Base-by-base conservation (phyloP, 2,888 invertebrate species). In the Pedicia rivosa region DNA sequence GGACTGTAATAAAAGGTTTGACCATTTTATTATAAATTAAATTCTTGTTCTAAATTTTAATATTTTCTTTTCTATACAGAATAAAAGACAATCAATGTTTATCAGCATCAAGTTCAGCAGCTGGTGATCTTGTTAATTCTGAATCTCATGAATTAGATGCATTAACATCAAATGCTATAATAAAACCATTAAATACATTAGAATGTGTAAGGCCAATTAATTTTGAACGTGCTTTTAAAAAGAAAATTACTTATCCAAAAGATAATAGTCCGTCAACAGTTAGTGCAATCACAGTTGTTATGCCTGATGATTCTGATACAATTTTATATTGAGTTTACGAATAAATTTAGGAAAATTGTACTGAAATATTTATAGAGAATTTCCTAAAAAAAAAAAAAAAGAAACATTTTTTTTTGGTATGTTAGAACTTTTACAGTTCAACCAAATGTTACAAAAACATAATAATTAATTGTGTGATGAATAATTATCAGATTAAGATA, bases 261-360 rank as follows among this genome's bases (percentile, higher is more conserved):
- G 46, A 48, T 44, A 68, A 67, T 40, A 71, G 70, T 47, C 71
- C 71, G 38, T 71, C 72, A 26, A 71, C 70, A 45, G 63, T 69
- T 37, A 76, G 76, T 52, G 74, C 72, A 42, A 72, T 74, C 35
- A 76, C 75, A 36, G 70, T 75, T 41, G 68, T 75, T 45, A 57
- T 74, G 48, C 67, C 69, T 41, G 74, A 74, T 44, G 72, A 74
- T 47, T 62, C 58, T 48, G 59, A 39, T 16, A 10, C n/a, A n/a
- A n/a, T n/a, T n/a, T n/a, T n/a, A n/a, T n/a, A n/a, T n/a, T n/a
- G n/a, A n/a, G n/a, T n/a, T n/a, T n/a, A n/a, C n/a, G n/a, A n/a
- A n/a, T n/a, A n/a, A n/a, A n/a, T n/a, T n/a, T n/a, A n/a, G n/a
- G n/a, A n/a, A n/a, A n/a, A n/a, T n/a, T n/a, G n/a, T n/a, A n/a